Base-by-base conservation (phyloP, 1,140 invertebrate species). In the Tribolium madens region DNA sequence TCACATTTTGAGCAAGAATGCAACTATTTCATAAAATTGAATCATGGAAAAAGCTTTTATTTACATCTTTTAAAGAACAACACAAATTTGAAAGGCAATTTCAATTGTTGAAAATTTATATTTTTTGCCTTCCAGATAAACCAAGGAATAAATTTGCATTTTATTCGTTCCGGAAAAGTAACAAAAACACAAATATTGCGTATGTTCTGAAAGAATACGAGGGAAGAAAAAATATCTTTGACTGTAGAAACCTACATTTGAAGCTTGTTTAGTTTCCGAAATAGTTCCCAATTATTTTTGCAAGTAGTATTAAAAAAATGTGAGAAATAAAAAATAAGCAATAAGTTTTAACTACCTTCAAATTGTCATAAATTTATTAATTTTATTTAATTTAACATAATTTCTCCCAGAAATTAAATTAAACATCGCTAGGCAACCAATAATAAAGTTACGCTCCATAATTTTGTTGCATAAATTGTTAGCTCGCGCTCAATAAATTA, bases 401-500 rank as follows among this genome's bases (percentile, higher is more conserved):
- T n/a, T 42, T n/a, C 36, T 0, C 0, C 3, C 4, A 2, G 2
- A 50, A 7, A 50, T 50, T 50, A 14, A 69, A 69, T 31, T 15
- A 69, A 14, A 17, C 4, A 17, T 33, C 10, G 18, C 42, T 72
- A 72, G 21, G 70, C 50, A 53, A 48, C 26, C 50, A 72, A 33
- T 31, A 72, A 72, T 48, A 48, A 50, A 53, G 70, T 53, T 50
- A 72, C 9, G 70, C 18, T 46, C 12, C 9, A 64, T 36, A 2
- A 33, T 64, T 13, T 4, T 9, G 21, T 31, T 64, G 13, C 57
- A 64, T 64, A 64, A 64, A 64, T 64, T 3, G 57, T 64, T 64
- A 33, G 57, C 57, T 42, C n/a, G 17, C 14, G n/a, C n/a, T 12
- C 57, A 64, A 18, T 57, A 64, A 33, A 33, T 64, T 64, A 18